Base-by-base conservation (phyloP, 2,888 invertebrate species). In the Cheiracanthium punctorium region DNA sequence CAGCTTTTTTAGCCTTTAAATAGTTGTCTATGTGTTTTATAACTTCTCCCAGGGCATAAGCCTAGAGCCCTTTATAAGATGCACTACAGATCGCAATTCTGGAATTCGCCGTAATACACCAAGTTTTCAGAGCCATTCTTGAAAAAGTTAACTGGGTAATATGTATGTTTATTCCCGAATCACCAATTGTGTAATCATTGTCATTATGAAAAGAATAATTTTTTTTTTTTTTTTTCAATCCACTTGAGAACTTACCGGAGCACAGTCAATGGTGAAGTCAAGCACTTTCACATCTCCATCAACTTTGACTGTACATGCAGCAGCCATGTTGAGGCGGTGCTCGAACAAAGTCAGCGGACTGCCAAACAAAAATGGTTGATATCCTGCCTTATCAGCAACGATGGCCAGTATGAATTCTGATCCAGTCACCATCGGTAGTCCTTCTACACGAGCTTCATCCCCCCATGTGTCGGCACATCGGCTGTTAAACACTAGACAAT, bases 401-500 rank as follows among this genome's bases (percentile, higher is more conserved):
- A 96, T 94, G 90, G 93, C 93, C 20, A 97, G 91, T 17, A 93
- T 93, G 91, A 96, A 96, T 90, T 95, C 95, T 87, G 95, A 94
- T 4, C 96, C 96, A 24, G 94, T 94, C 52, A 93, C 92, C 89
- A 97, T 93, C 0, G 95, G 94, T 90, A 95, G 93, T 30, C 92
- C 93, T 75, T 94, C 94, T 71, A 94, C 93, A 90, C 96, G 95
- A 92, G 97, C 97, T 28, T 93, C 93, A 0, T 70, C 82, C 4
- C 95, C 95, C 97, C 97, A 97, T 89, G 94, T 94, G 0, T 95
- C 95, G 90, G 94, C 94, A 89, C 94, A 93, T 94, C 95, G 95
- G n/a, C 95, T 93, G 91, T 97, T 97, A 85, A 96, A 93, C 0
- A 97, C 95, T n/a, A 94, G 92, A 89, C 93, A 93, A 90, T 95